These are phyloP conservation scores for Chrysolina haemoptera DNA, from an alignment of 2,888 invertebrate genomes.

Conservation along the genomic window DNA sequence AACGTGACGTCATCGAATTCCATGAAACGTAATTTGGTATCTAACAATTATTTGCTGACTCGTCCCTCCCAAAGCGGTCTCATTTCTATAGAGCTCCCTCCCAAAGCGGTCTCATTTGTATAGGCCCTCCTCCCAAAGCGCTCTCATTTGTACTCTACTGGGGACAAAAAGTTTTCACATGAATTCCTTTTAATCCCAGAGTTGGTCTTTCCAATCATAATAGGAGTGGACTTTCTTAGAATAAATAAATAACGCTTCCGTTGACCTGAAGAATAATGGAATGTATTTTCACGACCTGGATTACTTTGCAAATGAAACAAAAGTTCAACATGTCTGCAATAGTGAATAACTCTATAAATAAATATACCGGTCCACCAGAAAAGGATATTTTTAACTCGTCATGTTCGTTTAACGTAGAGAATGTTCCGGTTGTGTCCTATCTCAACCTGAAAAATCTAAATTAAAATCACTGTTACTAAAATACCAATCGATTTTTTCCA, in stretches of 20 bases:
- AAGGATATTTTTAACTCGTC: not conserved
- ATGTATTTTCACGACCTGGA: not conserved
- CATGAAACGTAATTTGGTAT: no score
- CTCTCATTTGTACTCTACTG: no score
- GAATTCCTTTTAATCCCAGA: not conserved
- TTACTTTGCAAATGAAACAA: not conserved
- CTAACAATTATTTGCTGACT: no score
- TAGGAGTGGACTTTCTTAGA: not conserved
- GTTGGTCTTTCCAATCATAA: not conserved
- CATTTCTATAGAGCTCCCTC: no score
- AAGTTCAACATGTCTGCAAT: not conserved
- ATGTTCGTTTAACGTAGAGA: not conserved
- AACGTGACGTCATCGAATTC: no score
- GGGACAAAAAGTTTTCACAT: conserved; percentile 1
- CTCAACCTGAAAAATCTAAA: no score
- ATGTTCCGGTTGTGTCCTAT: not conserved
- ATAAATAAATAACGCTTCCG: not conserved
- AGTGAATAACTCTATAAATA: not conserved
- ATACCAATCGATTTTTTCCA: not conserved
- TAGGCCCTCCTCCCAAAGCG: no score
- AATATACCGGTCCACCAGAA: not conserved
- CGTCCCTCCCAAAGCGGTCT: no score
- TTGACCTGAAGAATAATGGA: not conserved
- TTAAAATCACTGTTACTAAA: not conserved
- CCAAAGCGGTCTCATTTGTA: no score